Base-by-base conservation (phyloP, 64 coral and sea anemone genomes). In the Cladopsammia gracilis region DNA sequence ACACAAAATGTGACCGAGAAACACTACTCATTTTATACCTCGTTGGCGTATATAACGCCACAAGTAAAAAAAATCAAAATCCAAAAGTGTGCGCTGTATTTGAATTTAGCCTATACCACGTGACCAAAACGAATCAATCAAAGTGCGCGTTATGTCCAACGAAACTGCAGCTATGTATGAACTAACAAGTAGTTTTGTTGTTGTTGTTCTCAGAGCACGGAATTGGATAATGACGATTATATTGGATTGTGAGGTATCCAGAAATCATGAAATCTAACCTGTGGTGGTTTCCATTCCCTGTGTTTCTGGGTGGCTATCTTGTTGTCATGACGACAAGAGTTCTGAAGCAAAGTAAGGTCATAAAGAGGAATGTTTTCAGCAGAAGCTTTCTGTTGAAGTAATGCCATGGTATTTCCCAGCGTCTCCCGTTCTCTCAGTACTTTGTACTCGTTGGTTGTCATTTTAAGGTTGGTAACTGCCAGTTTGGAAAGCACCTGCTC, bases 201-300 rank as follows among this genome's bases (percentile, higher is more conserved):
- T 34, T 34, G 34, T 34, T 34, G 34, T 34, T 34, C 34, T 34
- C 34, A 34, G 7, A 56, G 53, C 53, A 56, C 12, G 7, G 53
- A 70, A 25, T 8, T 62, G n/a, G 44, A 24, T 61, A 43, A 58
- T 1, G 44, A 44, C 59, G 79, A 82, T 64, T 62, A 57, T 20
- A 16, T 25, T 82, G 54, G 0, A 56, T 56, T 56, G 7, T 10
- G 53, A 56, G 12, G 10, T 82, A 58, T n/a, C 13, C 6, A 65
- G 59, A 42, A 54, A 46, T 62, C 25, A 12, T 6, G 22, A 6
- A 23, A 13, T 53, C 76, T 90, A 85, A 96, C 94, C 94, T 67
- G 74, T 75, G 88, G 82, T 23, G 94, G 89, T 64, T 88, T 92
- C 94, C 94, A 96, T 88, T 96, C 89, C 13, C 67, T 75, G 77